These are phyloP conservation scores for Neocrepidodera transversa DNA, from an alignment of 2,888 invertebrate genomes.

Conservation along the genomic window DNA sequence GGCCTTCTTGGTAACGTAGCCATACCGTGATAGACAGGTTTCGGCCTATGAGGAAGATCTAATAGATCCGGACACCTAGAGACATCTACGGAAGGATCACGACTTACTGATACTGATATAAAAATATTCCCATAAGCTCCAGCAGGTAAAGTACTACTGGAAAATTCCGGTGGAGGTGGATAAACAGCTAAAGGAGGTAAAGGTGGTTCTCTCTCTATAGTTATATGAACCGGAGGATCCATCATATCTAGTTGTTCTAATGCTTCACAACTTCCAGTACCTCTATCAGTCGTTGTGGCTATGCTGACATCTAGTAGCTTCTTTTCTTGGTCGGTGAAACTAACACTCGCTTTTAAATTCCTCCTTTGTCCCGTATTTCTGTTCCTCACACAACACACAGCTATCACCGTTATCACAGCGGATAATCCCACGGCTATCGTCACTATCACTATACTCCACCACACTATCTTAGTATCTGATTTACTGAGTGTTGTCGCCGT, in stretches of 20 bases:
- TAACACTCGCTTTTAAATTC: slow-evolving; percentile 79
- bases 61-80: slow-evolving; percentile 83
- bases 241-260: slow-evolving; percentile 64
- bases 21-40: slow-evolving; percentile 59
- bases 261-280: slow-evolving; percentile 64
- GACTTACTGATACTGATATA: slow-evolving; percentile 81
- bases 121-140: slow-evolving; percentile 78
- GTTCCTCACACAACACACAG: slow-evolving; percentile 64
- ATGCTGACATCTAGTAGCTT: slow-evolving; percentile 83
- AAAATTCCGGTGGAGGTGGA: slow-evolving; percentile 68
- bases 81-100: slow-evolving; percentile 71
- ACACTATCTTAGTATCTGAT: slow-evolving; percentile 75
- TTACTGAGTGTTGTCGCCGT: slow-evolving; percentile 80
- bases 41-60: slow-evolving; percentile 70
- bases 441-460: slow-evolving; percentile 74
- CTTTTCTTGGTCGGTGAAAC: slow-evolving; percentile 88
- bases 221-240: slow-evolving; percentile 62
- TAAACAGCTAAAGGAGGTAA: slow-evolving; percentile 56
- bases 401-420: slow-evolving; percentile 68
- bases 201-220: slow-evolving; percentile 62
- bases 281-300: slow-evolving; percentile 71
- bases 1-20: slow-evolving; percentile 59
- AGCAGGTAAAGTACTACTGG: slow-evolving; percentile 62
- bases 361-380: slow-evolving; percentile 67
- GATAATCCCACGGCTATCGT: slow-evolving; percentile 72